These are phyloP conservation scores for Lasioglossum calceatum DNA, from an alignment of 2,888 invertebrate genomes.

Conservation along the genomic window DNA sequence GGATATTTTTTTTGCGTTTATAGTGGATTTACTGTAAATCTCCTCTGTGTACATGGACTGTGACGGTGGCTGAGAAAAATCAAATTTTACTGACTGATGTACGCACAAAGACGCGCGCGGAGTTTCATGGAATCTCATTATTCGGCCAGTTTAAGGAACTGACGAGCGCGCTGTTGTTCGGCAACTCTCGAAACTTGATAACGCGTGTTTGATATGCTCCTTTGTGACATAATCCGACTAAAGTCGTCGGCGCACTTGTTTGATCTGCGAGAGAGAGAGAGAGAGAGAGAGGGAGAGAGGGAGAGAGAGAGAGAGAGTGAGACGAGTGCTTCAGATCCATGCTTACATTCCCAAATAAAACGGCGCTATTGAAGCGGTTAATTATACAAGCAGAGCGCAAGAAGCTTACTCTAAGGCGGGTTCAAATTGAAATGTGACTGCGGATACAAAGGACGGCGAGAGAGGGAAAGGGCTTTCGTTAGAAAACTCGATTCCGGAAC, in stretches of 20 bases:
- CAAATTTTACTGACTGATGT: too few relatives aligned
- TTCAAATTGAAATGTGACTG: constrained; percentile 42
- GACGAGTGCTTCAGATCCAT: neutral
- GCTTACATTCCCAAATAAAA: constrained; percentile 38
- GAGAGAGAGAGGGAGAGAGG: neutral
- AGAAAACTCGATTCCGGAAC: constrained; percentile 50
- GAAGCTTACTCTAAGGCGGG: neutral
- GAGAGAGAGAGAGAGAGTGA: neutral
- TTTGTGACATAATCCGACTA: neutral
- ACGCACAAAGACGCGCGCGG: neutral
- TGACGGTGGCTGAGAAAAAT: too few relatives aligned
- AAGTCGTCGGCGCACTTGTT: neutral
- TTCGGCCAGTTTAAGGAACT: neutral
- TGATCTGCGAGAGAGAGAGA: neutral
- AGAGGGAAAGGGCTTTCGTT: neutral
- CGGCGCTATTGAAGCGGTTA: constrained; percentile 38
- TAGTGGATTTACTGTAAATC: too few relatives aligned
- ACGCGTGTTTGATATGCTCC: neutral
- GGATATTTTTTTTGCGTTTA: too few relatives aligned
- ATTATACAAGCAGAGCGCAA: constrained; percentile 35
- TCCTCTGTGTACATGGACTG: too few relatives aligned
- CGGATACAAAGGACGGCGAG: constrained; percentile 32
- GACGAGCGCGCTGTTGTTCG: neutral
- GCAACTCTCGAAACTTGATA: neutral
- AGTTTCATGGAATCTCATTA: neutral